Evolutionary conservation across 2,113 vertebrate genomes (phyloP).

Genomic region (Salvelinus namaycush): DNA sequence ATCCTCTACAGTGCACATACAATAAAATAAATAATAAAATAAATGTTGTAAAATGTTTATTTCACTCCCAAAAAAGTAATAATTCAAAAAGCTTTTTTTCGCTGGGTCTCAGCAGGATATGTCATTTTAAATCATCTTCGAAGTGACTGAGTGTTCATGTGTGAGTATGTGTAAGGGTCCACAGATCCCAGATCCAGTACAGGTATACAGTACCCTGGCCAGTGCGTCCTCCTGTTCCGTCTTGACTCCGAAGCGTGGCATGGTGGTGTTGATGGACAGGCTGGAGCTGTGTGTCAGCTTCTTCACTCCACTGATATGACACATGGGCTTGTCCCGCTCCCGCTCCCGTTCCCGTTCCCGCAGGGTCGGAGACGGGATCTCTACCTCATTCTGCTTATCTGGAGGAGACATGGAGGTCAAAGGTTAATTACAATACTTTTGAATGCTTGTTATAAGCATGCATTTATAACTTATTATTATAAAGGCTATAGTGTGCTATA

Average conservation of each 20-base stretch:
- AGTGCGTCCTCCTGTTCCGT: constrained; percentile 87
- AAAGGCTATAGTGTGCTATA: no score
- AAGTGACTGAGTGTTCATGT: not conserved
- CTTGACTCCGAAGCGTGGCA: constrained; percentile 87
- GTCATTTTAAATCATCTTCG: constrained; percentile 7
- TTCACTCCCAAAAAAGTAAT: no score
- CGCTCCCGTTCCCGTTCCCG: constrained; percentile 82
- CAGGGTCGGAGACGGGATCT: constrained; percentile 84
- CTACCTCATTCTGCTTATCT: constrained; percentile 94
- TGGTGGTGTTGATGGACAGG: constrained; percentile 73
- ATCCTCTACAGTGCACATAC: no score
- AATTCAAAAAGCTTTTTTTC: no score
- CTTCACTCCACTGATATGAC: constrained; percentile 89
- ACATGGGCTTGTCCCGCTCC: constrained; percentile 87
- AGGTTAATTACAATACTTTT: not conserved
- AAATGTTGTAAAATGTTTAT: no score
- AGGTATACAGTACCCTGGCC: constrained; percentile 71
- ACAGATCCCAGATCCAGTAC: not conserved
- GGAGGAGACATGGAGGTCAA: not conserved
- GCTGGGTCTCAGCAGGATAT: not conserved
- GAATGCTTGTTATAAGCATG: no score
- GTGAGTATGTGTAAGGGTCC: not conserved
- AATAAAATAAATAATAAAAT: no score
- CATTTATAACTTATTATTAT: no score
- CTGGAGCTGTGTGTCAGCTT: constrained; percentile 83